Evolutionary conservation across 2,113 vertebrate species (phyloP), one percentile per base, ranked within the genome.

Genomic region (Calyptommatus sinebrachiatus): DNA sequence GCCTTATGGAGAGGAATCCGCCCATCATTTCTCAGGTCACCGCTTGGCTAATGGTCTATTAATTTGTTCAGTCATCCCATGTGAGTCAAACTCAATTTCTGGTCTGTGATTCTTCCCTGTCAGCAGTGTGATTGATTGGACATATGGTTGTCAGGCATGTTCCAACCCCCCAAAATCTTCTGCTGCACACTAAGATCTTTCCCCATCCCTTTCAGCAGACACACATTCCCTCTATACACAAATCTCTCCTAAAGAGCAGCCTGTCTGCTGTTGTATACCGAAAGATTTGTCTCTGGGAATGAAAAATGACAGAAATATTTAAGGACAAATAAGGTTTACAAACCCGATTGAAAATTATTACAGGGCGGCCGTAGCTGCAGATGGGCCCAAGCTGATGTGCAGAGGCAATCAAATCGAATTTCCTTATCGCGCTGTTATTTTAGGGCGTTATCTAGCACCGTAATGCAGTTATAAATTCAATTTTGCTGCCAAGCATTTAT

Each of bases 1-100:
- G 84, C 90, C 85, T 88, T 80, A 46, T 61, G 78, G 82, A 53
- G 79, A 87, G 83, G 76, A 77, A 53, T 21, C 87, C 94, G 95
- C 95, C 95, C 94, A 95, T 96, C 94, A 95, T 96, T 98, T 97
- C 95, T 95, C 94, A 97, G 97, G 97, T 99, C 97, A 99, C 94
- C 67, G 96, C 95, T 96, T 99, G 97, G 97, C 97, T 99, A 98
- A 99, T 98, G 97, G 96, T 96, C 97, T 97, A 99, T 99, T 99
- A 97, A 99, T 99, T 99, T 99, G 97, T 96, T 98, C 95, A 94
- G 86, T 96, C 95, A 95, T 98, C 95, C 94, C 95, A 95, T 95
- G 96, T 96, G 96, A 96, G 96, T 94, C 95, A 97, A 97, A 97
- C 97, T 97, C 97, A 96, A 97, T 97, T 97, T 97, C 95, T 95